These are phyloP conservation scores for Promerops cafer DNA, from an alignment of 2,113 vertebrate genomes.

Conservation along the genomic window DNA sequence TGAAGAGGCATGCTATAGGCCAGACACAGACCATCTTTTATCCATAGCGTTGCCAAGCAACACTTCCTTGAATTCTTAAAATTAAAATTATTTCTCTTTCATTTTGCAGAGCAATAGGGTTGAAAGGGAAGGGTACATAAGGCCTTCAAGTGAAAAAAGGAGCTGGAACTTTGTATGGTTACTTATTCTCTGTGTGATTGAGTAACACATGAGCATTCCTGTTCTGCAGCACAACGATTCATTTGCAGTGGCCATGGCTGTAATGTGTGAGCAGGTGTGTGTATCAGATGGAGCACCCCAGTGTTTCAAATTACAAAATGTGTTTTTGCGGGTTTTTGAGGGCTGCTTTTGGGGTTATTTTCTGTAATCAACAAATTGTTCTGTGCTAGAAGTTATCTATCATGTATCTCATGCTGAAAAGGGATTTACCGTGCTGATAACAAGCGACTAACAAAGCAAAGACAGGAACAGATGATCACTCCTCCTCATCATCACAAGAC, in stretches of 20 bases:
- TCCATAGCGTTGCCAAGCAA: constrained; percentile 38
- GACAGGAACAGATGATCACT: not conserved
- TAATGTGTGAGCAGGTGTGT: not conserved
- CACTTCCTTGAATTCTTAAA: not conserved
- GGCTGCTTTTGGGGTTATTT: not conserved
- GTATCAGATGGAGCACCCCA: not conserved
- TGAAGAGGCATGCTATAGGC: not conserved
- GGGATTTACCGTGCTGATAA: not conserved
- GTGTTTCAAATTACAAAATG: not conserved
- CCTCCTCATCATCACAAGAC: not conserved
- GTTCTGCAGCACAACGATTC: not conserved
- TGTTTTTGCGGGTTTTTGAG: not conserved
- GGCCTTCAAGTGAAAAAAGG: not conserved
- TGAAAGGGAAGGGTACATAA: not conserved
- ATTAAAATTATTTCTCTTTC: not conserved
- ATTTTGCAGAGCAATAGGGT: not conserved
- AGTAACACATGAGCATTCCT: not conserved
- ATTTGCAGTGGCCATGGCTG: not conserved
- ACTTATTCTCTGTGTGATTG: not conserved
- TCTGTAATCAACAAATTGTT: not conserved
- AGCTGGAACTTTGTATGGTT: not conserved
- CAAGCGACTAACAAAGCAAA: not conserved
- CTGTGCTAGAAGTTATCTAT: not conserved
- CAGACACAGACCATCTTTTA: not conserved
- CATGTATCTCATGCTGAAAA: not conserved